Evolutionary conservation across 1,140 invertebrate genomes (phyloP), one percentile per base, ranked within the genome.

Genomic region (Halictus rubicundus): DNA sequence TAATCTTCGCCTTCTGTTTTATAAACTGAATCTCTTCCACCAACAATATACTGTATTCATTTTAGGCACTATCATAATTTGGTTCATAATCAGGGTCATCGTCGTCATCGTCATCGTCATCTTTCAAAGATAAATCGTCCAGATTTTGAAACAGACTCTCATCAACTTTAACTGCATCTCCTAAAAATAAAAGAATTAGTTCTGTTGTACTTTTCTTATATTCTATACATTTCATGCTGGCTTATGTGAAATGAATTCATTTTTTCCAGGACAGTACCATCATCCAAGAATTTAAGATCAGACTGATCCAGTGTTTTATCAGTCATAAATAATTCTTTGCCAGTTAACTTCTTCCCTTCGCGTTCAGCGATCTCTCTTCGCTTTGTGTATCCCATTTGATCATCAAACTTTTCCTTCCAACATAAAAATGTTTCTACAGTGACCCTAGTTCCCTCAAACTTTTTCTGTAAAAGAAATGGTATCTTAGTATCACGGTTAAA

Each of bases 331-430:
- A 99, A 93, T 94, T 99, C 98, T 92, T 95, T 95, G 16, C 98
- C 98, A 65, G 96, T 96, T 57, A 96, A 91, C 89, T 97, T 97
- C 83, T 95, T 97, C 37, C 94, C 95, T 78, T 96, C 95, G 86
- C 96, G 96, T 79, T 95, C 95, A 54, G 93, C 92, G 59, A 95
- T 95, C 89, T 96, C 95, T 87, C 94, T 94, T 91, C 95, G 95
- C 61, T 96, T 96, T n/a, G 95, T 93, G 71, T 97, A 95, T 23
- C 95, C 95, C 92, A 96, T 96, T 92, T 99, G 98, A 68, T 96
- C 95, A 92, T 99, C 98, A 94, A 99, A 99, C 81, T 96, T 96
- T 73, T 96, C 95, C 91, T 99, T 98, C 99, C 99, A 99, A 54
- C 95, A 95, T 78, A 99, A 92, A 92, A 99, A 99, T n/a, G 97